These are phyloP conservation scores for Nematostella vectensis DNA, from an alignment of 92 coral and sea anemone species.

Conservation along the genomic window DNA sequence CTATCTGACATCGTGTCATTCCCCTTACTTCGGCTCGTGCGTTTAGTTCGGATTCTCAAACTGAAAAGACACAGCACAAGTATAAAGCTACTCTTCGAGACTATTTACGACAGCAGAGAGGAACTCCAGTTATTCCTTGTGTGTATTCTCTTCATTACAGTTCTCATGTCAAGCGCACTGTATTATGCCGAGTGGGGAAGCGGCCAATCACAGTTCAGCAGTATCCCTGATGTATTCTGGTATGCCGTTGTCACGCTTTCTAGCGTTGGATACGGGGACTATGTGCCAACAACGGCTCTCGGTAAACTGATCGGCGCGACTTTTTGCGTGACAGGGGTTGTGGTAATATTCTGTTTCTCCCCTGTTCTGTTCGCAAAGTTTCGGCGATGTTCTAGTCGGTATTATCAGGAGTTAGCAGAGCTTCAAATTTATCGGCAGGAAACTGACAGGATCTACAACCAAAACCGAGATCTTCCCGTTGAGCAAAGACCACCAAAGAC, in stretches of 20 bases:
- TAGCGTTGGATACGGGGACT: slow-evolving; percentile 87
- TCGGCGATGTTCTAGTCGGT: slow-evolving; percentile 43
- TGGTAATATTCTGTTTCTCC: slow-evolving; percentile 57
- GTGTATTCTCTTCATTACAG: slow-evolving; percentile 46
- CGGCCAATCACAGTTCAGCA: slow-evolving; percentile 33
- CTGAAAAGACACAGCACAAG: slow-evolving; percentile 63
- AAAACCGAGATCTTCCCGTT: slow-evolving; percentile 6
- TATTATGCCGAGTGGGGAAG: slow-evolving; percentile 62
- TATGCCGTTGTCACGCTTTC: slow-evolving; percentile 71
- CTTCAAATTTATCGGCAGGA: slow-evolving; percentile 32
- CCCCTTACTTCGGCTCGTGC: slow-evolving; percentile 43
- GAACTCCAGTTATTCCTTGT: slow-evolving; percentile 55
- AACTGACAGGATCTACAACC: slow-evolving; percentile 15
- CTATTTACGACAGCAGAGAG: slow-evolving; percentile 58
- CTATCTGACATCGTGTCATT: slow-evolving; percentile 8
- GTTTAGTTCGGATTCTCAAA: slow-evolving; percentile 50
- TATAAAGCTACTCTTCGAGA: slow-evolving; percentile 67
- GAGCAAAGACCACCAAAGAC: neutral
- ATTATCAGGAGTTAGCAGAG: slow-evolving; percentile 41
- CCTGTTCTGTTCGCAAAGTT: slow-evolving; percentile 67
- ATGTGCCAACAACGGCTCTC: slow-evolving; percentile 49
- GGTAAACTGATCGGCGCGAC: slow-evolving; percentile 68
- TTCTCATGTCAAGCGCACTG: slow-evolving; percentile 54
- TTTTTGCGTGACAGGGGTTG: slow-evolving; percentile 49
- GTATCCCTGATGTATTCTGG: slow-evolving; percentile 82